Evolutionary conservation across 1,140 invertebrate genomes (phyloP).

Genomic region (Psix sp.): DNA sequence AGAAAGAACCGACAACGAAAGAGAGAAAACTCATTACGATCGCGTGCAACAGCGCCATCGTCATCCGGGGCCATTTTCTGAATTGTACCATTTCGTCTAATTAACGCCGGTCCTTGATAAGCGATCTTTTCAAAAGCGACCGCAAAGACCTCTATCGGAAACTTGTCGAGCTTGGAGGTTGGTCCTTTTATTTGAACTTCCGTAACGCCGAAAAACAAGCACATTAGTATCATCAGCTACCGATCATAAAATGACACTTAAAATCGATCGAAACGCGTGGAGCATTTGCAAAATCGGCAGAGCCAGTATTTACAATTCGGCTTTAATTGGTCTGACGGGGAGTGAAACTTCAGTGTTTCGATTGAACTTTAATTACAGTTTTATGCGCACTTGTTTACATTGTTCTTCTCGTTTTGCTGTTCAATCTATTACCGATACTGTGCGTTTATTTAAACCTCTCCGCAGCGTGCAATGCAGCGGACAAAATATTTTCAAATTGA

Average conservation of each 20-base stretch:
- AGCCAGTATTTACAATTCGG: not conserved
- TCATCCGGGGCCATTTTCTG: conserved; percentile 29
- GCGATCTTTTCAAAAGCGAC: conserved; percentile 70
- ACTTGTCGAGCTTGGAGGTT: too few relatives aligned
- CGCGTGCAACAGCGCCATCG: conserved; percentile 13
- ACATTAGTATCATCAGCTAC: conserved; percentile 69
- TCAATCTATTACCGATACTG: conserved; percentile 38
- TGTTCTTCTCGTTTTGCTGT: conserved; percentile 32
- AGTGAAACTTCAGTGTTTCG: conserved; percentile 10
- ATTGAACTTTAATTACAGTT: conserved; percentile 41
- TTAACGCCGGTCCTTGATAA: conserved; percentile 63
- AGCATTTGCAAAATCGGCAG: not conserved
- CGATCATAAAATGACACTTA: conserved; percentile 65
- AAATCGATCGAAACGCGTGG: not conserved
- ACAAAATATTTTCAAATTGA: conserved; percentile 28
- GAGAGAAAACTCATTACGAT: conserved; percentile 21
- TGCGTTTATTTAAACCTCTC: conserved; percentile 35
- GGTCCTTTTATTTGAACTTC: too few relatives aligned
- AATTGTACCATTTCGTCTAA: conserved; percentile 68
- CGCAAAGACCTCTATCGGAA: conserved; percentile 57
- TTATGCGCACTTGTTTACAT: conserved; percentile 34
- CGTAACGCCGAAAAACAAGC: too few relatives aligned
- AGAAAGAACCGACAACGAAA: not conserved
- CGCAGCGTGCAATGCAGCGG: conserved; percentile 7
- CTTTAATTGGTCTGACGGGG: conserved; percentile 13